These are phyloP conservation scores for Scytalopus superciliaris DNA, from an alignment of 2,113 vertebrate genomes.

Conservation along the genomic window DNA sequence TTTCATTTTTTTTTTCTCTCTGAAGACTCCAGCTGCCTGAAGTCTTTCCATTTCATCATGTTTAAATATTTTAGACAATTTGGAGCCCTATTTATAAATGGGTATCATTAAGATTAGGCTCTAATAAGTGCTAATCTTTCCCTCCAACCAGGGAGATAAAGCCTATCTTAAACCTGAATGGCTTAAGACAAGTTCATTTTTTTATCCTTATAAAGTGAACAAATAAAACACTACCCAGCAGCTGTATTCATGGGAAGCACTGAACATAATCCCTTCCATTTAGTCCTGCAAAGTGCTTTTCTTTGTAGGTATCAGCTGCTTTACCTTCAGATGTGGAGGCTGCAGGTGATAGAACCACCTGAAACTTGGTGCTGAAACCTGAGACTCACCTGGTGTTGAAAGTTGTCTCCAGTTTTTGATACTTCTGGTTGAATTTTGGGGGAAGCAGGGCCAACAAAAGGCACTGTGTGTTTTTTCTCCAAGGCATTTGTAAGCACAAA, in stretches of 20 bases:
- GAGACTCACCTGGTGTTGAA: background rate
- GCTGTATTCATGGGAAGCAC: slow-evolving; percentile 4
- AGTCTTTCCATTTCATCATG: background rate
- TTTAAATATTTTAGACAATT: slow-evolving; percentile 48
- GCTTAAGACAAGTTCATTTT: slow-evolving; percentile 20
- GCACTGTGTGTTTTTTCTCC: background rate
- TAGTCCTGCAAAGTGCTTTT: slow-evolving; percentile 1
- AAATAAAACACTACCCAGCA: slow-evolving; percentile 33
- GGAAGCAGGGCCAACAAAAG: background rate
- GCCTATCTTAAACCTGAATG: background rate
- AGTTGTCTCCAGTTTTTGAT: background rate
- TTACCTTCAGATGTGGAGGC: background rate
- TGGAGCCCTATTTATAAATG: slow-evolving; percentile 47
- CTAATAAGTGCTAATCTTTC: slow-evolving; percentile 49
- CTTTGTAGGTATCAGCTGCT: background rate
- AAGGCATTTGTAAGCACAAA: background rate
- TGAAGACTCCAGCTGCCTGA: slow-evolving; percentile 3
- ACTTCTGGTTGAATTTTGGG: background rate
- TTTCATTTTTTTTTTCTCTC: background rate
- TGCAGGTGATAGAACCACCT: background rate
- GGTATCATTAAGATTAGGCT: slow-evolving; percentile 50
- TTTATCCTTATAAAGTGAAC: slow-evolving; percentile 11
- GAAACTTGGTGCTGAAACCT: background rate
- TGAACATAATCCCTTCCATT: slow-evolving; percentile 34
- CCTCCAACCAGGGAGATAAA: slow-evolving; percentile 28